Evolutionary conservation across 2,888 invertebrate species (phyloP).

Genomic region (Boloria selene): DNA sequence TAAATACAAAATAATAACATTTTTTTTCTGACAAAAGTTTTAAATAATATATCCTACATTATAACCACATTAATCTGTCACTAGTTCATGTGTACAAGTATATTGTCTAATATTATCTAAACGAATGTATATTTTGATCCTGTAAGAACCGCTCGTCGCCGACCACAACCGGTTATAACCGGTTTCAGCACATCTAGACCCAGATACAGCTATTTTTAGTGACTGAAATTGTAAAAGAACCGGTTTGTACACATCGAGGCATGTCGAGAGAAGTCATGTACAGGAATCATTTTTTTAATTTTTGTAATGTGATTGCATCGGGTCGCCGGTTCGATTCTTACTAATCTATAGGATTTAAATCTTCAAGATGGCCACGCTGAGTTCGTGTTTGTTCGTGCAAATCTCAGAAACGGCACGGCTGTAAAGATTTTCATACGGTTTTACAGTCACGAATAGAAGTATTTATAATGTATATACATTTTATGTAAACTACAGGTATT

Average conservation of each 20-base stretch:
- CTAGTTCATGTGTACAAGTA: not conserved
- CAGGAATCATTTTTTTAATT: constrained; percentile 4
- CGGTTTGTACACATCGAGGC: constrained; percentile 9
- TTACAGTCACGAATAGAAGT: no score
- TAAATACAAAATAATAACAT: no score
- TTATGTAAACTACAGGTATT: no score
- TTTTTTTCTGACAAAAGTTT: no score
- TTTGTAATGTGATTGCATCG: not conserved
- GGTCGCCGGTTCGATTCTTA: constrained; percentile 1
- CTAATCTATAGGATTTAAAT: no score
- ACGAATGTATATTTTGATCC: constrained; percentile 8
- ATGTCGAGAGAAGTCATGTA: not conserved
- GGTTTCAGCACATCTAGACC: constrained; percentile 15
- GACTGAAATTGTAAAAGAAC: constrained; percentile 18
- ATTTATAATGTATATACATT: no score
- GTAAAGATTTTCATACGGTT: no score
- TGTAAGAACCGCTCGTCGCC: constrained; percentile 14
- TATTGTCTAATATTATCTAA: constrained; percentile 7
- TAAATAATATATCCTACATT: no score
- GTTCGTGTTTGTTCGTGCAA: no score
- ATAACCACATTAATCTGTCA: no score
- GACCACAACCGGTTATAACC: constrained; percentile 4
- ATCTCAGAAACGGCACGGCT: no score
- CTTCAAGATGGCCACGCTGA: no score
- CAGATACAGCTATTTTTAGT: constrained; percentile 22